Conservation (phyloP, 2,113 vertebrate species). For the Pterophyllum scalare region DNA sequence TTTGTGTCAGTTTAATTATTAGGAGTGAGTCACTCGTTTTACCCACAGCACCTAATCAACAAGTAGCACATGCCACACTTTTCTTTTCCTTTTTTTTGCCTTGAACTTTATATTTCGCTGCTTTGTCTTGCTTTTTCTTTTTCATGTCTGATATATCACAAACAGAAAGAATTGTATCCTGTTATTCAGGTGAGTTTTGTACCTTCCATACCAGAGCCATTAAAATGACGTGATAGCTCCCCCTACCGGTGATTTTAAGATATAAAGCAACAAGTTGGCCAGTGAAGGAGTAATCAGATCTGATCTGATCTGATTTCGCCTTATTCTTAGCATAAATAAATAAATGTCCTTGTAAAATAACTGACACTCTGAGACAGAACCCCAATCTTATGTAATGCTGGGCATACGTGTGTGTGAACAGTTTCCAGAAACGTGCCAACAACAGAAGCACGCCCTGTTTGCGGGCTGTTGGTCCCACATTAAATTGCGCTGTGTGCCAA, state of each 20-base stretch:
- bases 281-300: neutral
- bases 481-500: slow-evolving; percentile 47
- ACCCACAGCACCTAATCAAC: neutral
- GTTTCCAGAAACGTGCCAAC: slow-evolving; percentile 46
- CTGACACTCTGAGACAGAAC: neutral
- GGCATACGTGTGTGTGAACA: neutral
- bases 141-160: neutral
- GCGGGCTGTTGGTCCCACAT: slow-evolving; percentile 27
- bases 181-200: neutral
- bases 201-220: neutral
- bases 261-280: slow-evolving; percentile 18
- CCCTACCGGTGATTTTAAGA: slow-evolving; percentile 41
- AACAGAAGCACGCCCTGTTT: slow-evolving; percentile 34
- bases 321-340: neutral
- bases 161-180: neutral
- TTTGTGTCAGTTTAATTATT: neutral
- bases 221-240: slow-evolving; percentile 26
- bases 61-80: neutral
- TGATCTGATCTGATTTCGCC: neutral
- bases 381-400: neutral
- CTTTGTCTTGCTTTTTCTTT: too few species aligned
- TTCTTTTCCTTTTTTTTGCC: neutral
- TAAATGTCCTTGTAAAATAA: neutral
- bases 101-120: too few species aligned
- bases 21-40: neutral